Conservation (phyloP, 2,888 invertebrate genomes). For the Aproaerema taeniolella region DNA sequence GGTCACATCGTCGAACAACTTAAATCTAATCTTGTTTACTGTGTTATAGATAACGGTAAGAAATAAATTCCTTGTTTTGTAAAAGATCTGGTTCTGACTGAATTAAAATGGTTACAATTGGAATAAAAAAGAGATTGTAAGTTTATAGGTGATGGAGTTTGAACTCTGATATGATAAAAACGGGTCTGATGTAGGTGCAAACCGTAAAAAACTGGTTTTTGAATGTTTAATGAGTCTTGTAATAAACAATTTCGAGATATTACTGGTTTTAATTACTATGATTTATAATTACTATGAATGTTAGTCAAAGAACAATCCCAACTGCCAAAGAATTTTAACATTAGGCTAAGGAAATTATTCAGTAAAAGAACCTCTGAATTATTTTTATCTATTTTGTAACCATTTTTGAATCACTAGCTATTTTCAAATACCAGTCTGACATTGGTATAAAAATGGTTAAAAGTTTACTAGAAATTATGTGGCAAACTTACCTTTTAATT, state of each 20-base stretch:
- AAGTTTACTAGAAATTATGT: too few species aligned
- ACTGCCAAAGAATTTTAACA: too few species aligned
- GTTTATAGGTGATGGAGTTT: slow-evolving; percentile 33
- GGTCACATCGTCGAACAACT: slow-evolving; percentile 41
- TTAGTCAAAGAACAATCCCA: too few species aligned
- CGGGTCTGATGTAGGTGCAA: slow-evolving; percentile 19
- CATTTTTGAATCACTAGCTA: too few species aligned
- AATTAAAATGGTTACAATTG: slow-evolving; percentile 22
- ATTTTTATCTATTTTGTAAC: too few species aligned
- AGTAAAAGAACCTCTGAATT: too few species aligned
- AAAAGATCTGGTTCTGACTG: slow-evolving; percentile 24
- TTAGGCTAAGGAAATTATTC: too few species aligned
- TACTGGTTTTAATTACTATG: slow-evolving; percentile 2
- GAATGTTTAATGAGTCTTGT: not conserved
- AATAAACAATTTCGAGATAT: slow-evolving; percentile 6
- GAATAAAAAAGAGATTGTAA: slow-evolving; percentile 17
- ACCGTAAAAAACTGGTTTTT: slow-evolving; percentile 24
- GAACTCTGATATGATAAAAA: slow-evolving; percentile 28
- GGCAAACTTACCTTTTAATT: too few species aligned
- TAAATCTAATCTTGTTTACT: slow-evolving; percentile 19
- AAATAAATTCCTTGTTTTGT: not conserved
- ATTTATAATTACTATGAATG: too few species aligned
- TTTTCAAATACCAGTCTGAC: too few species aligned
- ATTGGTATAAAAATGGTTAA: too few species aligned
- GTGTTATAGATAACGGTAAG: slow-evolving; percentile 3